These are phyloP conservation scores for Setipinna tenuifilis DNA, from an alignment of 2,797 vertebrate genomes.

Conservation along the genomic window DNA sequence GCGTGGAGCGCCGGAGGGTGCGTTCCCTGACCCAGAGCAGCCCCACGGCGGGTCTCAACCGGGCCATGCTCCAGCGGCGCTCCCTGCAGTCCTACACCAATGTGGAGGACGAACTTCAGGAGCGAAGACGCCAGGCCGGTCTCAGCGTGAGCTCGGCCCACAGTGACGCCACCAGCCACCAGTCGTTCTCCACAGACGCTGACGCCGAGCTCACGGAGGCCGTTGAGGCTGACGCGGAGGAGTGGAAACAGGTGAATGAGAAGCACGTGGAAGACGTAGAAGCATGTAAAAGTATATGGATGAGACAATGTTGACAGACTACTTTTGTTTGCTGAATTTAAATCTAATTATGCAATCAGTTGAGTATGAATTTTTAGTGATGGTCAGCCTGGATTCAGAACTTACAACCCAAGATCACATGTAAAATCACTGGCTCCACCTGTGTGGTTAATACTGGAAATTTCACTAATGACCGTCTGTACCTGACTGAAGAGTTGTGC, in stretches of 20 bases:
- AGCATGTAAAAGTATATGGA: constrained; percentile 56
- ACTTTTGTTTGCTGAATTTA: neutral
- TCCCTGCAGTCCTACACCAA: constrained; percentile 60
- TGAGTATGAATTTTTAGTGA: neutral
- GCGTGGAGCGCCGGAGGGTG: constrained; percentile 57
- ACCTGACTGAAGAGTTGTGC: too few relatives aligned
- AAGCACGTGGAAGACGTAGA: constrained; percentile 48
- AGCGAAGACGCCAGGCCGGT: constrained; percentile 71
- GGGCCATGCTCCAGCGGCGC: constrained; percentile 53
- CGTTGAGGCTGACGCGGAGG: constrained; percentile 53
- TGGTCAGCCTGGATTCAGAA: too few relatives aligned
- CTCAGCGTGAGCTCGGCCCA: constrained; percentile 65
- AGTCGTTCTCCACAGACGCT: constrained; percentile 47
- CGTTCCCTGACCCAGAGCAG: constrained; percentile 61
- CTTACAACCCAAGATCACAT: too few relatives aligned
- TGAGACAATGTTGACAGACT: neutral
- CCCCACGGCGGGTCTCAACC: constrained; percentile 24
- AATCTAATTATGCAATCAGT: neutral
- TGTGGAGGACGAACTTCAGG: constrained; percentile 79
- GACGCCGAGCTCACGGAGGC: constrained; percentile 53
- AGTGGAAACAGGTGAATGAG: constrained; percentile 75
- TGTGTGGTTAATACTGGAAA: too few relatives aligned
- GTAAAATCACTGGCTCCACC: too few relatives aligned
- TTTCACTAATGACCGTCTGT: too few relatives aligned
- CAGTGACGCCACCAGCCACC: constrained; percentile 40